Evolutionary conservation across 2,888 invertebrate species (phyloP), one percentile per base, ranked within the genome.

Genomic region (Lomographa bimaculata): DNA sequence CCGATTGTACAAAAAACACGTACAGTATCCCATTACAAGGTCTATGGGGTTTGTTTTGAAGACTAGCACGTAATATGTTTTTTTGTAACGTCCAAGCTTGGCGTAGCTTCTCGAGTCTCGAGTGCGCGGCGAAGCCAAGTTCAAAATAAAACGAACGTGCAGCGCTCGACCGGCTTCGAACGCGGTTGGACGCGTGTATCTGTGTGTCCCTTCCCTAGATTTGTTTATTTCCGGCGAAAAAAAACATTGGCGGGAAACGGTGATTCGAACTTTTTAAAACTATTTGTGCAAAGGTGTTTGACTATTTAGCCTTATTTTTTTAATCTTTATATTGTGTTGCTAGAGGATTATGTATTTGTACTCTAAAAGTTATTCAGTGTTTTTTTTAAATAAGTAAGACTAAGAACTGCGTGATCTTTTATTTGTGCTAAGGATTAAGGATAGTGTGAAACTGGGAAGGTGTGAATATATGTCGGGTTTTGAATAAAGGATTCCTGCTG

Each of bases 121-220:
- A 53, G 44, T 57, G 58, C 61, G 55, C 50, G 56, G 51, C 39
- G 46, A 50, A 53, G 52, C 45, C 39, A 57, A 60, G 68, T 74
- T 78, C 71, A 79, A 83, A 86, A 85, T 81, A 84, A 82, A 86
- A 83, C 76, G 73, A 73, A 59, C 71, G 57, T 25, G 57, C 82
- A 81, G 77, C 81, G 70, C 58, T 51, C 55, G 79, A 82, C 86
- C 84, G 85, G 85, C 87, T 85, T 76, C 65, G 71, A 63, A 66
- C 54, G 77, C 59, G 79, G 74, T 64, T 67, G 68, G 82, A 82
- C 85, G 87, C 76, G 70, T 37, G 27, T 3, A 63, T 63, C 63
- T 42, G 53, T 46, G 46, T 34, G 35, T 43, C 42, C 42, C 54
- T 57, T 36, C 44, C 33, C 43, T 2, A 24, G 16, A 55, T 50